Conservation (phyloP, 2,113 vertebrate genomes). For the Phalacrocorax carbo region DNA sequence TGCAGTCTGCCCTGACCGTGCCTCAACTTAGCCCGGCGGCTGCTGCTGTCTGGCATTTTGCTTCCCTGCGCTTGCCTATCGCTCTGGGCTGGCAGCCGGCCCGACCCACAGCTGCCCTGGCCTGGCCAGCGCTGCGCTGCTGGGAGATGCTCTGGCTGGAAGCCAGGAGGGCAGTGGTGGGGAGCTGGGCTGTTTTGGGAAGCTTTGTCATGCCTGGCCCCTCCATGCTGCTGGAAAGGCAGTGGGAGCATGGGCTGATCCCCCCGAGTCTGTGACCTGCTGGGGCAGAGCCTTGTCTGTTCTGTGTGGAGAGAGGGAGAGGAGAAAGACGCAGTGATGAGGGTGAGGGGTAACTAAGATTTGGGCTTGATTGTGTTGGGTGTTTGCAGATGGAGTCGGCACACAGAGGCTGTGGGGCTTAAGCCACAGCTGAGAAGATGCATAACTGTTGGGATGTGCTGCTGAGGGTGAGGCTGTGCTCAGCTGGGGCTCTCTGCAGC, state of each 20-base stretch:
- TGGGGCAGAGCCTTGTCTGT: background rate
- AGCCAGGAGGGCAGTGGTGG: background rate
- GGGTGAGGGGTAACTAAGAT: background rate
- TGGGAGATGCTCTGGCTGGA: background rate
- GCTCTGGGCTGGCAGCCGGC: background rate
- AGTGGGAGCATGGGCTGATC: background rate
- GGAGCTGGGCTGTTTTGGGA: background rate
- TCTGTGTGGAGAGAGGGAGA: rapidly evolving
- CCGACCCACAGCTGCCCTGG: background rate
- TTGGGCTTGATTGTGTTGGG: background rate
- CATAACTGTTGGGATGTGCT: rapidly evolving
- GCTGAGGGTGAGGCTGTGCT: background rate
- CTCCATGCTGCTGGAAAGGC: background rate
- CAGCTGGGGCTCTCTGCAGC: background rate
- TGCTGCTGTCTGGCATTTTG: background rate
- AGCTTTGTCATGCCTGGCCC: background rate
- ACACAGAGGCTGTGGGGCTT: rapidly evolving
- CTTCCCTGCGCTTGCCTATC: background rate
- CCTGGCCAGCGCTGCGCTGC: background rate
- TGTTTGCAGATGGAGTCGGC: background rate
- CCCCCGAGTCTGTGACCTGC: background rate
- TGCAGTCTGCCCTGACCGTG: constrained; percentile 25
- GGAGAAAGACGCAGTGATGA: rapidly evolving
- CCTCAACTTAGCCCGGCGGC: background rate
- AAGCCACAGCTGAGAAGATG: background rate